Evolutionary conservation across 2,888 invertebrate species (phyloP).

Genomic region (Lochmaea crataegi): DNA sequence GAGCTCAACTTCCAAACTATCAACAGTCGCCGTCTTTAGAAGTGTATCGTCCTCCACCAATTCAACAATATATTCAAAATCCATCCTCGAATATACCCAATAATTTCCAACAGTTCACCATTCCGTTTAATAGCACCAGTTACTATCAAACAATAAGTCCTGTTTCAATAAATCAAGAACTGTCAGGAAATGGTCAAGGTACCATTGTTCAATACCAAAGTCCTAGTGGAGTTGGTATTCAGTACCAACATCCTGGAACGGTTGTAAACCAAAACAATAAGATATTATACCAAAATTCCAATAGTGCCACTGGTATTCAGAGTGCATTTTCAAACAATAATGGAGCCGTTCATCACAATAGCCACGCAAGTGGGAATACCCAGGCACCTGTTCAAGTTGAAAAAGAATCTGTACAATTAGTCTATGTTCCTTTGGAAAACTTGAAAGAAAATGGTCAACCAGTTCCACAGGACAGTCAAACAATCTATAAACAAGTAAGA

Average conservation of each 20-base stretch:
- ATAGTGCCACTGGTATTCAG: background rate
- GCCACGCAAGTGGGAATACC: background rate
- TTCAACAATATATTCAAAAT: conserved; percentile 27
- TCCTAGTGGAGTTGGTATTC: background rate
- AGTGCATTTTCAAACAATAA: background rate
- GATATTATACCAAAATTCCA: background rate
- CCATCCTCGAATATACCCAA: conserved; percentile 48
- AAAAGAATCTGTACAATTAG: conserved; percentile 77
- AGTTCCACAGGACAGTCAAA: conserved; percentile 64
- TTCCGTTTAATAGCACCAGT: conserved; percentile 46
- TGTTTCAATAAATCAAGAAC: conserved; percentile 48
- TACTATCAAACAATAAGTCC: conserved; percentile 51
- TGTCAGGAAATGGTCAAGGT: conserved; percentile 45
- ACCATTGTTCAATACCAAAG: background rate
- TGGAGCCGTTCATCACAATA: background rate
- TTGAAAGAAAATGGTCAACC: conserved; percentile 64
- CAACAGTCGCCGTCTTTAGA: conserved; percentile 45
- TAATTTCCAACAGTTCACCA: conserved; percentile 51
- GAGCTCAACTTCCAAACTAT: conserved; percentile 37
- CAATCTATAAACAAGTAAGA: conserved; percentile 56
- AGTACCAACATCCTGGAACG: background rate
- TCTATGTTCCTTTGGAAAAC: conserved; percentile 83
- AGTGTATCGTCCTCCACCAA: conserved; percentile 28
- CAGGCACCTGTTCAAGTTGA: conserved; percentile 29
- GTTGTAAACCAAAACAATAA: conserved; percentile 8